phyloP scores from a whole-genome alignment of 2,113 vertebrate species.

The Rattus rattus region DNA sequence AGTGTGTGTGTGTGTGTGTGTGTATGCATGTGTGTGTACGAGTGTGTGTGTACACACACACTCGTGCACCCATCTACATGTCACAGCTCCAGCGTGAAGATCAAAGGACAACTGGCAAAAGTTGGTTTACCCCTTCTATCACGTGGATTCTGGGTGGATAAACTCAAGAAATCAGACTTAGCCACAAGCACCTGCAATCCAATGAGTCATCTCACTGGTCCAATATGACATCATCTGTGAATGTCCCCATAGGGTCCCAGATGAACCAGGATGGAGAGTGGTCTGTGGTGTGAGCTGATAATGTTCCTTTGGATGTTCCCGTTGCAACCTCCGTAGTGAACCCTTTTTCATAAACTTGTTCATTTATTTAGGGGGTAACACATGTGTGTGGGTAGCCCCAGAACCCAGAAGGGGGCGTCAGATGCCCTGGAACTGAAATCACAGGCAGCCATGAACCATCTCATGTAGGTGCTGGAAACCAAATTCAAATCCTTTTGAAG shows the following conservation, averaged over 20 bases:
- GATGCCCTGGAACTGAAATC: not conserved
- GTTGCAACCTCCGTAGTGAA: constrained; percentile 2
- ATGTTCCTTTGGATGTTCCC: not conserved
- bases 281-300: not conserved
- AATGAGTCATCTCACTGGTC: not conserved
- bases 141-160: not conserved
- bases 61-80: not conserved
- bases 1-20: not conserved
- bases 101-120: not conserved
- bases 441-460: not conserved
- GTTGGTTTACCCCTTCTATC: not conserved
- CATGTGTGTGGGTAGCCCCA: not conserved
- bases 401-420: not conserved
- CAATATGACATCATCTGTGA: not conserved
- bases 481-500: not conserved
- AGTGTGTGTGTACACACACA: too few relatives aligned
- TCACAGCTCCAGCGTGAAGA: not conserved
- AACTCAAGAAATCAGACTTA: not conserved
- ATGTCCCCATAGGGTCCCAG: constrained; percentile 27
- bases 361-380: not conserved
- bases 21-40: not conserved
- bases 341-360: not conserved
- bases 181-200: not conserved
- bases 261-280: not conserved
- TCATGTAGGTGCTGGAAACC: not conserved